A percentile compares a stretch with the other conserved stretches of the same genome.
Evolutionary conservation across 2,113 vertebrate species (phyloP).

Genomic region (Mobula birostris): DNA sequence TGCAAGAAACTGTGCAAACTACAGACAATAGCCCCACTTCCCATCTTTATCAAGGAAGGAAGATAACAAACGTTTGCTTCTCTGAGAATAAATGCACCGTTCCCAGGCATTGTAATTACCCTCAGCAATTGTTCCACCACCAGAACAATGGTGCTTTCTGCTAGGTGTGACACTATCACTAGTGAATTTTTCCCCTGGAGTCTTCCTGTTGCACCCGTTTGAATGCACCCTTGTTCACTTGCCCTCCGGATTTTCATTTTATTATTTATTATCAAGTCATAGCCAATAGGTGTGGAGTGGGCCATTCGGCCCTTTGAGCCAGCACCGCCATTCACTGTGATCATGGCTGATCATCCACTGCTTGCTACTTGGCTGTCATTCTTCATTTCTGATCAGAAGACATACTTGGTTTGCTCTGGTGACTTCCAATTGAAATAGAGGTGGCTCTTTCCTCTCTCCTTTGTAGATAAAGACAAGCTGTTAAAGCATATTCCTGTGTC

Average conservation of each 20-base stretch:
- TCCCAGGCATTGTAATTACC: not conserved
- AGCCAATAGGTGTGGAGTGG: no score
- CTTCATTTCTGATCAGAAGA: not conserved
- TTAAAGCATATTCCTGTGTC: not conserved
- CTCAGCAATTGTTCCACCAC: not conserved
- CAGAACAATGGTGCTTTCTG: not conserved
- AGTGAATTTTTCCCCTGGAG: not conserved
- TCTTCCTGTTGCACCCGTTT: not conserved
- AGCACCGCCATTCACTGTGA: no score
- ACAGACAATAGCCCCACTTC: not conserved
- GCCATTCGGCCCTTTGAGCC: no score
- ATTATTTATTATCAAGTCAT: not conserved
- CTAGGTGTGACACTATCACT: not conserved
- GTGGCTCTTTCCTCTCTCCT: not conserved
- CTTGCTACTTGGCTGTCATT: not conserved
- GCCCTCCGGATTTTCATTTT: not conserved
- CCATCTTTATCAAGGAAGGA: not conserved
- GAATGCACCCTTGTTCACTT: not conserved
- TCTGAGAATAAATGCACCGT: not conserved
- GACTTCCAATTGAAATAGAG: not conserved
- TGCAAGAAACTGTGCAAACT: not conserved
- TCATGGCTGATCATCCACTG: no score
- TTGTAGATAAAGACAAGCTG: not conserved
- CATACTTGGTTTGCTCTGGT: not conserved
- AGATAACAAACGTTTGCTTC: not conserved